Conservation (phyloP, 2,888 invertebrate species). For the Lapara coniferarum region DNA sequence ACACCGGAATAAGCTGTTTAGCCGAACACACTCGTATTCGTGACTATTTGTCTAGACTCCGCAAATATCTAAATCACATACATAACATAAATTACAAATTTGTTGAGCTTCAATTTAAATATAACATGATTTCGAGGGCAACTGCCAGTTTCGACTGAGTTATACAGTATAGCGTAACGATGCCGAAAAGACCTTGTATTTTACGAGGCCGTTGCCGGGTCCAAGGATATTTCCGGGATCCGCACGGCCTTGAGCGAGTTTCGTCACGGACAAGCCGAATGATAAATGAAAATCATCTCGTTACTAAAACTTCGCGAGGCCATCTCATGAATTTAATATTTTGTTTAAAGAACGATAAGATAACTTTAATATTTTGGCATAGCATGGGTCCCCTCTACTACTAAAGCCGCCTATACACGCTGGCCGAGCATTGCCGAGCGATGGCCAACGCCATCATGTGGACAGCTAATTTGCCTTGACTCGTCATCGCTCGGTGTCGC, state of each 20-base stretch:
- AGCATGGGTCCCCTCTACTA: too few species aligned
- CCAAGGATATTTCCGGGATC: constrained; percentile 71
- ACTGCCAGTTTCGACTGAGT: constrained; percentile 52
- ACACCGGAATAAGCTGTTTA: too few species aligned
- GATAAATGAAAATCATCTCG: constrained; percentile 72
- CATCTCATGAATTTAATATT: constrained; percentile 63
- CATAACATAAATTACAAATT: constrained; percentile 16
- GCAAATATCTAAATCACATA: too few species aligned
- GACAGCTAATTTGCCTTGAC: too few species aligned
- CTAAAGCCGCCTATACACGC: too few species aligned
- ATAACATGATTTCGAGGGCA: constrained; percentile 45
- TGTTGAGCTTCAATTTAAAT: constrained; percentile 54
- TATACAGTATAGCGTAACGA: constrained; percentile 45
- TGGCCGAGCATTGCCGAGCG: too few species aligned
- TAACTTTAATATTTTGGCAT: neutral
- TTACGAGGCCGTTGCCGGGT: constrained; percentile 48
- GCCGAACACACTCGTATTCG: too few species aligned
- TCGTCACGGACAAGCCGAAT: constrained; percentile 68
- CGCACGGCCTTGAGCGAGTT: constrained; percentile 68
- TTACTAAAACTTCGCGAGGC: constrained; percentile 66
- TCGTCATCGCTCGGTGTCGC: too few species aligned
- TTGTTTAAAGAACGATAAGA: constrained; percentile 33
- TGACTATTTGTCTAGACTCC: too few species aligned
- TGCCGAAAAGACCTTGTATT: constrained; percentile 63
- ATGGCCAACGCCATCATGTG: too few species aligned